These are phyloP conservation scores for Todus mexicanus DNA, from an alignment of 2,797 vertebrate genomes.

Conservation along the genomic window DNA sequence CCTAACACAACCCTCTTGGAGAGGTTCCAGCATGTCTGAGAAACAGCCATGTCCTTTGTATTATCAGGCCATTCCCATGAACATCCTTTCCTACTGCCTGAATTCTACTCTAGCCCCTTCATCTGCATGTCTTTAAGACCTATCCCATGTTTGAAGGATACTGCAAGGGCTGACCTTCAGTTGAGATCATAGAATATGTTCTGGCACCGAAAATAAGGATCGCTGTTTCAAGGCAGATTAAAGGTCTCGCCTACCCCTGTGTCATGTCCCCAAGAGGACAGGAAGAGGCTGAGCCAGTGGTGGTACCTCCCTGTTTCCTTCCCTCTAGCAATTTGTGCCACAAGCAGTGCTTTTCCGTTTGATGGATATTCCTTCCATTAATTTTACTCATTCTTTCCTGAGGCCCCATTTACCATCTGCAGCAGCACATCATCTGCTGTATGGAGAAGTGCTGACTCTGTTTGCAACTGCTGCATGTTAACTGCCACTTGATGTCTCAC, in stretches of 20 bases:
- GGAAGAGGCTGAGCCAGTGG: not conserved
- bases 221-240: not conserved
- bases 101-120: not conserved
- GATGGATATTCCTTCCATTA: not conserved
- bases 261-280: not conserved
- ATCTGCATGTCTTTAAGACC: not conserved
- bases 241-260: not conserved
- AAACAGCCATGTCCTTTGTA: not conserved
- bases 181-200: not conserved
- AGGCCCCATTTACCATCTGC: not conserved
- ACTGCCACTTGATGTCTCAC: not conserved
- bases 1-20: not conserved
- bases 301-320: not conserved
- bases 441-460: not conserved
- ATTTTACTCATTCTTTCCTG: not conserved
- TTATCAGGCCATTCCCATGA: not conserved
- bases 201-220: not conserved
- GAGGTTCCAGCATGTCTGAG: not conserved
- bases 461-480: not conserved
- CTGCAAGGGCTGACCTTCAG: not conserved
- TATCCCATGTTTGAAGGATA: not conserved
- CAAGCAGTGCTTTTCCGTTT: not conserved
- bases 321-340: rapidly evolving
- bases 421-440: not conserved
- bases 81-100: not conserved